A percentile compares a stretch with the other conserved stretches of the same genome.
phyloP scores from a whole-genome alignment of 2,797 vertebrate genomes.

The Myiothlypis coronata region DNA sequence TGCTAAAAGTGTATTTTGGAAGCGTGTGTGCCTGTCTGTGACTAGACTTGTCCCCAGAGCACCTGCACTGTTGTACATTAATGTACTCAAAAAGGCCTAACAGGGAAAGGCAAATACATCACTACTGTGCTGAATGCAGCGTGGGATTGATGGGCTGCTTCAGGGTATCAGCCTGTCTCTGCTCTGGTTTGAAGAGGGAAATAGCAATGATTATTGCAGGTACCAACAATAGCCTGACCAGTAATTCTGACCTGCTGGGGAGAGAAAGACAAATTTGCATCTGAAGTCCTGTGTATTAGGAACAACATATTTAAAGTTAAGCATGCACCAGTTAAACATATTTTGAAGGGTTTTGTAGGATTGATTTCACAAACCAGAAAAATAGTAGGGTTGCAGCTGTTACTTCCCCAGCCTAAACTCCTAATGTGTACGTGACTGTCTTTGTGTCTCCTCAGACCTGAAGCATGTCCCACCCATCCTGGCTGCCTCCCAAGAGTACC shows the following conservation, averaged over 20 bases:
- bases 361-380: not conserved
- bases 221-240: not conserved
- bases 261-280: not conserved
- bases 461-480: slow-evolving; percentile 83
- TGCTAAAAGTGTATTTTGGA: slow-evolving; percentile 8
- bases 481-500: slow-evolving; percentile 83
- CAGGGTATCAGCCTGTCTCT: not conserved
- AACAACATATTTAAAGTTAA: not conserved
- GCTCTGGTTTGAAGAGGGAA: not conserved
- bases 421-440: accelerated
- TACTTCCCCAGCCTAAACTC: not conserved
- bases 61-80: not conserved
- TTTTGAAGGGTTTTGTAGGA: not conserved
- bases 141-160: not conserved
- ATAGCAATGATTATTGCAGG: not conserved
- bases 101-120: not conserved
- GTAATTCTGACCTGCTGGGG: not conserved
- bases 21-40: not conserved
- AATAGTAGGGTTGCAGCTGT: not conserved
- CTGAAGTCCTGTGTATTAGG: not conserved
- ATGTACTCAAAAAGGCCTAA: not conserved
- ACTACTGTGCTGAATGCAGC: not conserved
- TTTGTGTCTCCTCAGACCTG: slow-evolving; percentile 36
- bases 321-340: not conserved
- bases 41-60: not conserved